phyloP scores from a whole-genome alignment of 2,113 vertebrate genomes.

The Epinephelus lanceolatus region DNA sequence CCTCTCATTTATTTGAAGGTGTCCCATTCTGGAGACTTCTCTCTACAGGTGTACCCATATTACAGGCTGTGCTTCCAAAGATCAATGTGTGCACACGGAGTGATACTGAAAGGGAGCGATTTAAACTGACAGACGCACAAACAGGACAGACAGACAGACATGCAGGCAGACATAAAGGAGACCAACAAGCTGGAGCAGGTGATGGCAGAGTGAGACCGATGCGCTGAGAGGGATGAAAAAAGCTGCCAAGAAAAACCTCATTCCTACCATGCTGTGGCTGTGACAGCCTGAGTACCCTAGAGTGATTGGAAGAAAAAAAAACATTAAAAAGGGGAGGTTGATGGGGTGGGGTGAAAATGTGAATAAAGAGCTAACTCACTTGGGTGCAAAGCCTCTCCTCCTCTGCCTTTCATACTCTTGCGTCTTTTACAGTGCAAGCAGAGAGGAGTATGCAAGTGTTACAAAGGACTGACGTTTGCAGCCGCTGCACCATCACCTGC shows the following conservation, averaged over 20 bases:
- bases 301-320: conserved; percentile 38
- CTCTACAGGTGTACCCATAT: neutral
- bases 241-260: conserved; percentile 72
- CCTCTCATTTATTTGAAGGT: neutral
- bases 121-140: neutral
- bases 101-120: neutral
- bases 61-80: neutral
- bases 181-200: conserved; percentile 41
- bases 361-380: conserved; percentile 49
- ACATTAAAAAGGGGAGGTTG: conserved; percentile 1
- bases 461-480: conserved; percentile 21
- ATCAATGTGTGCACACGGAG: neutral
- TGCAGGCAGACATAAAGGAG: neutral
- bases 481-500: neutral
- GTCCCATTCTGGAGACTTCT: neutral
- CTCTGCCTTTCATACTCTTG: conserved; percentile 28
- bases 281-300: conserved; percentile 43
- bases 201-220: conserved; percentile 36
- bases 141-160: neutral
- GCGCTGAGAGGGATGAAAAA: conserved; percentile 58
- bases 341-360: neutral
- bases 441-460: conserved; percentile 22
- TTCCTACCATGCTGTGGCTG: conserved; percentile 66
- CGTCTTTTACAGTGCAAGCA: neutral
- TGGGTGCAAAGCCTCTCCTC: conserved; percentile 37